These are phyloP conservation scores for Escarpia spicata DNA, from an alignment of 2,888 invertebrate genomes.

Conservation along the genomic window DNA sequence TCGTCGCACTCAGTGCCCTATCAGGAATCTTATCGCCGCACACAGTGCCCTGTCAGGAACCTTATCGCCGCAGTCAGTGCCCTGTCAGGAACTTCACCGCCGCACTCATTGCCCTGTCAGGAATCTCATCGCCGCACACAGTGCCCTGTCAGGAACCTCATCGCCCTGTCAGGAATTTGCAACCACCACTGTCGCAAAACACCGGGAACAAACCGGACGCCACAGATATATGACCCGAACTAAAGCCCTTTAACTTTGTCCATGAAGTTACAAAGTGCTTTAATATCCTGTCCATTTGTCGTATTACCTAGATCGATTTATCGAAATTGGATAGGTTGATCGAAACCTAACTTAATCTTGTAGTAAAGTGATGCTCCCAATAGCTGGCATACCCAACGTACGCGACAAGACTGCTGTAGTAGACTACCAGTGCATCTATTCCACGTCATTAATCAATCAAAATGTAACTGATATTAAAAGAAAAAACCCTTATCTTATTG, in stretches of 20 bases:
- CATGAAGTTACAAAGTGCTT: neutral
- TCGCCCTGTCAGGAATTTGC: neutral
- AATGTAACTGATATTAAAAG: neutral
- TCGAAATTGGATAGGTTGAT: conserved; percentile 11
- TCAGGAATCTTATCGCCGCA: too few relatives aligned
- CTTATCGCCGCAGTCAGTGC: too few relatives aligned
- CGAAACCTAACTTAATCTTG: neutral
- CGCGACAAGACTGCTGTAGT: neutral
- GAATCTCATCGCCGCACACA: neutral
- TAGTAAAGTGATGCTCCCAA: neutral
- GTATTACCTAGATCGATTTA: neutral
- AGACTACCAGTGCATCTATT: neutral
- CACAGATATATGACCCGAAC: neutral
- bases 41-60: too few relatives aligned
- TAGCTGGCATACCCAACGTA: neutral
- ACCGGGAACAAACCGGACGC: neutral
- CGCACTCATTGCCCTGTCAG: too few relatives aligned
- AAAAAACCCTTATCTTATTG: neutral
- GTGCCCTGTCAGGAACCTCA: neutral
- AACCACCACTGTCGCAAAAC: neutral
- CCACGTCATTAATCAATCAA: neutral
- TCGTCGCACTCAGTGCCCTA: too few relatives aligned
- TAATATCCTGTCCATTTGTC: neutral
- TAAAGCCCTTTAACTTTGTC: neutral
- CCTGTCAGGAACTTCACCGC: too few relatives aligned